Evolutionary conservation across 2,797 vertebrate genomes (phyloP).

Genomic region (Anabacerthia variegaticeps): DNA sequence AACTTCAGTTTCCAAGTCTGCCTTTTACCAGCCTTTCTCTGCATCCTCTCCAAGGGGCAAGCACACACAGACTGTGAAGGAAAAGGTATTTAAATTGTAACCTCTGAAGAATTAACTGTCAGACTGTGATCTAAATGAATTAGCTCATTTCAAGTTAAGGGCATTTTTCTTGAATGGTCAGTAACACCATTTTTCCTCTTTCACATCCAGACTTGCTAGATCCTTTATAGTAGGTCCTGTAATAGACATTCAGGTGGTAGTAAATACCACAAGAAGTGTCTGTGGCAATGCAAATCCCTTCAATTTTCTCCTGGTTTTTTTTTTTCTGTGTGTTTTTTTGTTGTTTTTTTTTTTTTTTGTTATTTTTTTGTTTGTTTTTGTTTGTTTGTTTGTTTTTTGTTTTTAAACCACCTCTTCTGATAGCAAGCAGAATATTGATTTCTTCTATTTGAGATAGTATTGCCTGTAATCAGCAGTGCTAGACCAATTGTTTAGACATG

Average conservation of each 20-base stretch:
- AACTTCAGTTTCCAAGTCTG: not conserved
- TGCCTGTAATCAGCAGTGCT: not conserved
- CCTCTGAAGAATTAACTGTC: not conserved
- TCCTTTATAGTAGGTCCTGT: not conserved
- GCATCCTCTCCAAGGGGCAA: not conserved
- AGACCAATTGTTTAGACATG: not conserved
- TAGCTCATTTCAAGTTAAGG: not conserved
- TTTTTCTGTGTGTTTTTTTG: not conserved
- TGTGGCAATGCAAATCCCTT: not conserved
- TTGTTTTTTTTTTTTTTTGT: too few relatives aligned
- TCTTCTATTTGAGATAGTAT: not conserved
- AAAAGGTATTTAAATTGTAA: not conserved
- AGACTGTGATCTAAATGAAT: not conserved
- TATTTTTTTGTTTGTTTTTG: too few relatives aligned
- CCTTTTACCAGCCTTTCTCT: not conserved
- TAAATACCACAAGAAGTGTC: not conserved
- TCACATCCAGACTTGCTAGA: not conserved
- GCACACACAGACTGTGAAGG: not conserved
- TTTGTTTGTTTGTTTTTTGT: too few relatives aligned
- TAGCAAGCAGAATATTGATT: not conserved
- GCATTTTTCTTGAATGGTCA: not conserved
- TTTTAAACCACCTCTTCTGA: not conserved
- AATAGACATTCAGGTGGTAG: not conserved
- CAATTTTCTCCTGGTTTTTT: not conserved
- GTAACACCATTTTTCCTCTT: not conserved